Base-by-base conservation (phyloP, 92 coral and sea anemone species). In the Blastomussa wellsi region DNA sequence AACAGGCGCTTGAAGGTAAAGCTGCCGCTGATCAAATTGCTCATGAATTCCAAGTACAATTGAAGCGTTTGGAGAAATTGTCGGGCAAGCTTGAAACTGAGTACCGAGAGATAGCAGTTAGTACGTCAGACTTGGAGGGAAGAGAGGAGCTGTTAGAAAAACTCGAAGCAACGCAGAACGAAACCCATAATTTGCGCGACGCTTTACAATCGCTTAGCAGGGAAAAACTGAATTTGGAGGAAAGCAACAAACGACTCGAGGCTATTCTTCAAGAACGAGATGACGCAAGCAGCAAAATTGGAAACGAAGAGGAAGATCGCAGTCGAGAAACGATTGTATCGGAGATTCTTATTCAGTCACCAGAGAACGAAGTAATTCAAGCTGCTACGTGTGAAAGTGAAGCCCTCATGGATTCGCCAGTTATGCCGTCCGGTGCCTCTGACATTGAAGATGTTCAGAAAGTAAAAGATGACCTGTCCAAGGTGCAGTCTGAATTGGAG, bases 1-100 rank as follows among this genome's bases (percentile, higher is more conserved):
- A 94, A 52, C 93, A 88, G 65, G 94, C 94, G 3, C 95, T 92
- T 37, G 78, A 90, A 48, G 98, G 92, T 24, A 90, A 92, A 77
- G 81, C 91, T 35, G 94, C 92, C 15, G 97, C 95, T 52, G 95
- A 93, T 77, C 88, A 89, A 74, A 92, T 96, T 78, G 97, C 97
- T 24, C 91, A 93, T 70, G 95, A 91, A 84, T 94, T 96, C 79
- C 91, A 93, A 75, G 79, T 93, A 4, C 90, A 92, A 52, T 75
- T 93, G 35, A 86, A 75, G n/a, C 84, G 85, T 33, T 77, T 88
- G 75, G 85, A 91, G 79, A 83, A 74, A 38, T 72, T 76, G 37
- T 74, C 88, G 32, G 82, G 72, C 17, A 79, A 76, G 71, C 59
- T 26, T 29, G 37, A 42, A 32, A 29, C 83, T 31, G 33, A 49